phyloP scores from a whole-genome alignment of 37 sponge, comb jelly and placozoan species.

The Dysidea cf. avara region DNA sequence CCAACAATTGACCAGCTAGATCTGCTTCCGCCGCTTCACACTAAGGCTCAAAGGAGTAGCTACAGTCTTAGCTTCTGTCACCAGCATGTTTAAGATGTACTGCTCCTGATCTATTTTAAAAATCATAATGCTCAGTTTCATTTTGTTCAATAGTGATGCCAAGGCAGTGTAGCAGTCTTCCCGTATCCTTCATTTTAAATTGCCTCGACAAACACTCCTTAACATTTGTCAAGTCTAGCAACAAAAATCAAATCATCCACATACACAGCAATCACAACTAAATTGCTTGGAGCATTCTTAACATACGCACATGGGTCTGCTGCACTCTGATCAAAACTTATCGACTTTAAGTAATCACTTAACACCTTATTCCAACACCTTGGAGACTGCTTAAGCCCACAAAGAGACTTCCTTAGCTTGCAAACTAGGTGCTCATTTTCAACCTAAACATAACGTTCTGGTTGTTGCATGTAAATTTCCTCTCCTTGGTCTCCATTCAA shows the following conservation, averaged over 20 bases:
- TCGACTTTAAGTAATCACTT: neutral
- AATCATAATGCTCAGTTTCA: constrained; percentile 1
- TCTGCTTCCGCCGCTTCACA: constrained; percentile 41
- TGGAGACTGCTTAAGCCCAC: constrained; percentile 47
- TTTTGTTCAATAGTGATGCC: constrained; percentile 32
- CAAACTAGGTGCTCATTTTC: constrained; percentile 19
- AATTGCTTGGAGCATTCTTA: neutral
- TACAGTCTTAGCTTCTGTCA: constrained; percentile 39
- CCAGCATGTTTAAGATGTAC: constrained; percentile 37
- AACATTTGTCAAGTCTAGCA: constrained; percentile 8
- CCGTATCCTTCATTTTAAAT: constrained; percentile 61
- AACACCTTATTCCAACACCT: constrained; percentile 32
- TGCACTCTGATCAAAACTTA: constrained; percentile 15
- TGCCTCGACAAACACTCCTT: constrained; percentile 2
- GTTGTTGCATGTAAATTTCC: too few species aligned
- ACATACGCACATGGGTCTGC: constrained; percentile 52
- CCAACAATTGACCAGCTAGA: too few species aligned
- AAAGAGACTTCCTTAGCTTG: constrained; percentile 35
- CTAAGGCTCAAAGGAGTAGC: constrained; percentile 29
- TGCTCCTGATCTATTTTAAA: constrained; percentile 33
- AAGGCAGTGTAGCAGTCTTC: constrained; percentile 42
- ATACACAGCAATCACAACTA: constrained; percentile 37
- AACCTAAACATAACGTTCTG: too few species aligned
- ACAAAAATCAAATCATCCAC: constrained; percentile 40
- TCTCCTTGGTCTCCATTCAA: too few species aligned